Evolutionary conservation across 2,888 invertebrate species (phyloP).

Genomic region (Lissocephala sabroskyi): DNA sequence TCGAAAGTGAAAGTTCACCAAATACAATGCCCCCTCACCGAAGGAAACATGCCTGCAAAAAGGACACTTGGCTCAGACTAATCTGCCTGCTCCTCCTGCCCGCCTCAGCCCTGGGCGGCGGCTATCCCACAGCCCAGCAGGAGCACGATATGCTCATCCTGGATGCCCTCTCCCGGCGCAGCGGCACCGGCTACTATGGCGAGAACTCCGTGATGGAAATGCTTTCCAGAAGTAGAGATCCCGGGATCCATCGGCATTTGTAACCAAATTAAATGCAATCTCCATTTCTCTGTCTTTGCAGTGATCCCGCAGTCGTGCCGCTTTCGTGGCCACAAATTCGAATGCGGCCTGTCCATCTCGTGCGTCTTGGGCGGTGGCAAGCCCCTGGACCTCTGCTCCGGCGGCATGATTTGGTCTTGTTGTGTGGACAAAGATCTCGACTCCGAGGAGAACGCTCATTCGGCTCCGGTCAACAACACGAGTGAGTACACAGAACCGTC

Average conservation of each 20-base stretch:
- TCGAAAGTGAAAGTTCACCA: conserved; percentile 55
- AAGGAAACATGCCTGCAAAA: conserved; percentile 38
- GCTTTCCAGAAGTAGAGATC: conserved; percentile 89
- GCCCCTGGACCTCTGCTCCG: conserved; percentile 91
- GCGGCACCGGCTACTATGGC: conserved; percentile 73
- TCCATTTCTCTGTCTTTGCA: conserved; percentile 73
- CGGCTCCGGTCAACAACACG: conserved; percentile 85
- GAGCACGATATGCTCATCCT: conserved; percentile 83
- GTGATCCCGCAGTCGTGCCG: conserved; percentile 92
- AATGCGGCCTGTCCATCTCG: conserved; percentile 91
- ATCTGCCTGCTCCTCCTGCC: neutral
- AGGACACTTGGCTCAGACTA: conserved; percentile 55
- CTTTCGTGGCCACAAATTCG: conserved; percentile 88
- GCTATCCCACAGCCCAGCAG: conserved; percentile 74
- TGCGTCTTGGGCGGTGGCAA: conserved; percentile 91
- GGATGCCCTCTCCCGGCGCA: conserved; percentile 80
- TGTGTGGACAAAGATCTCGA: conserved; percentile 85
- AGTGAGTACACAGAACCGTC: conserved; percentile 79
- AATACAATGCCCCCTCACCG: conserved; percentile 21
- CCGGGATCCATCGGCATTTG: no score
- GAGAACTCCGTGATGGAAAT: conserved; percentile 85
- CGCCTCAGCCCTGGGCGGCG: conserved; percentile 25
- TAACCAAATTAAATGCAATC: conserved; percentile 28
- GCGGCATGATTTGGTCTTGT: conserved; percentile 96
- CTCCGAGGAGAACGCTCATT: conserved; percentile 74